phyloP scores from a whole-genome alignment of 2,888 invertebrate genomes.

The Tromatobia lineatoria region DNA sequence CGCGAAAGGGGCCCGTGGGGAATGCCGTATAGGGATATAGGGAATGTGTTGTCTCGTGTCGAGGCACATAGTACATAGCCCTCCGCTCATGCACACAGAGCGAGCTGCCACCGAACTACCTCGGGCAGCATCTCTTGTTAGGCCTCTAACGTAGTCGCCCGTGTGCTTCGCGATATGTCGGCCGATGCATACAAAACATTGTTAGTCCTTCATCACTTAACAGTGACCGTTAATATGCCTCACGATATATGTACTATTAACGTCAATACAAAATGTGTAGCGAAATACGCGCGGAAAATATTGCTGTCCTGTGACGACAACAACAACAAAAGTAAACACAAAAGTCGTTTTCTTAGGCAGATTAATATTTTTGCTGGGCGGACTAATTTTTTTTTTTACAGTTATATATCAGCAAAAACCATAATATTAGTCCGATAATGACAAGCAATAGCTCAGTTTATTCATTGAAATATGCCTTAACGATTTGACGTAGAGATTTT shows the following conservation, averaged over 20 bases:
- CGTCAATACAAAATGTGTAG: not conserved
- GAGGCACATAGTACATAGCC: conserved; percentile 24
- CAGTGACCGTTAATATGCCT: conserved; percentile 22
- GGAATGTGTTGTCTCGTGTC: conserved; percentile 65
- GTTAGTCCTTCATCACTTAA: conserved; percentile 37
- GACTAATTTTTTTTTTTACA: too few species aligned
- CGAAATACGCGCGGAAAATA: too few species aligned
- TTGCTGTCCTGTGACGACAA: too few species aligned
- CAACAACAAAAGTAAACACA: too few species aligned
- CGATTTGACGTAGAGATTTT: too few species aligned
- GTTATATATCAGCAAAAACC: too few species aligned
- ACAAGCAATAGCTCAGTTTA: too few species aligned
- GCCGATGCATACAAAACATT: conserved; percentile 60
- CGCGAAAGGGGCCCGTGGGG: conserved; percentile 44
- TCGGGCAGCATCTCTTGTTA: conserved; percentile 18
- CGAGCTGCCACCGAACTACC: not conserved
- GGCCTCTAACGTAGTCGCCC: conserved; percentile 45
- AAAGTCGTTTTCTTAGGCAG: too few species aligned
- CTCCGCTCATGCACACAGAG: conserved; percentile 10
- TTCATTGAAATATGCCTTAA: too few species aligned
- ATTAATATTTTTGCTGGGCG: too few species aligned
- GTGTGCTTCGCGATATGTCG: conserved; percentile 45
- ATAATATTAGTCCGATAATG: too few species aligned
- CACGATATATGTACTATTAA: conserved; percentile 25
- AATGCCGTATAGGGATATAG: conserved; percentile 58